Percentiles rank a stretch among this genome's conserved stretches.
Evolutionary conservation across 2,797 vertebrate genomes (phyloP).

Genomic region (Pampus argenteus): DNA sequence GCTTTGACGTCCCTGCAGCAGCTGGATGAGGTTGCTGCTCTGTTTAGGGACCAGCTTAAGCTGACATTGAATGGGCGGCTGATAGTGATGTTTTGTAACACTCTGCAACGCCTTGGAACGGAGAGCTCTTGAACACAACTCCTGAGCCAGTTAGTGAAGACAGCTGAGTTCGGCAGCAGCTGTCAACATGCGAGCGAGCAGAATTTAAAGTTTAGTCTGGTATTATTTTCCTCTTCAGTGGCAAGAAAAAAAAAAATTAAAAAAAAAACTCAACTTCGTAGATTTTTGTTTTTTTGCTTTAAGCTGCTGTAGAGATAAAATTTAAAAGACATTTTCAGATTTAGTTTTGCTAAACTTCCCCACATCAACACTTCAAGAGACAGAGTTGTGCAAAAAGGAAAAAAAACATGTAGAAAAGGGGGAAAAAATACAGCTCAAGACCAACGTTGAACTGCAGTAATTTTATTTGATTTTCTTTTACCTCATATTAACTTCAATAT

Average conservation of each 20-base stretch:
- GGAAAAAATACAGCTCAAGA: not conserved
- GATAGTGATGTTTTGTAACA: conserved; percentile 7
- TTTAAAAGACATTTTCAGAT: not conserved
- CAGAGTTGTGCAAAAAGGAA: not conserved
- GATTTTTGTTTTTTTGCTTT: conserved; percentile 9
- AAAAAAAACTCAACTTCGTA: not conserved
- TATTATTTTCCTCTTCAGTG: conserved; percentile 16
- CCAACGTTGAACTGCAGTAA: no score
- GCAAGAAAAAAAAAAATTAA: conserved; percentile 4
- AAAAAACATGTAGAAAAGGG: not conserved
- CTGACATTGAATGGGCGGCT: conserved; percentile 4
- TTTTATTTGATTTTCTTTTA: no score
- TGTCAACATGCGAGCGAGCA: not conserved
- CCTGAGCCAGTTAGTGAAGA: conserved; percentile 1
- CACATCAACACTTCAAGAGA: not conserved
- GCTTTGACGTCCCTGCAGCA: not conserved
- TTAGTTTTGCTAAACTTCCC: not conserved
- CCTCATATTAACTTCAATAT: no score
- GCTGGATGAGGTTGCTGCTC: not conserved
- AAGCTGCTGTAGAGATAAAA: conserved; percentile 7
- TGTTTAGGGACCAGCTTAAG: not conserved
- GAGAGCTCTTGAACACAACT: conserved; percentile 8
- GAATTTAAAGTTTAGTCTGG: conserved; percentile 14
- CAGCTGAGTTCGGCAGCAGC: conserved; percentile 10
- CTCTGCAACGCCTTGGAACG: not conserved